Evolutionary conservation across 2,113 vertebrate genomes (phyloP), one percentile per base, ranked within the genome.

Genomic region (Dascyllus trimaculatus): DNA sequence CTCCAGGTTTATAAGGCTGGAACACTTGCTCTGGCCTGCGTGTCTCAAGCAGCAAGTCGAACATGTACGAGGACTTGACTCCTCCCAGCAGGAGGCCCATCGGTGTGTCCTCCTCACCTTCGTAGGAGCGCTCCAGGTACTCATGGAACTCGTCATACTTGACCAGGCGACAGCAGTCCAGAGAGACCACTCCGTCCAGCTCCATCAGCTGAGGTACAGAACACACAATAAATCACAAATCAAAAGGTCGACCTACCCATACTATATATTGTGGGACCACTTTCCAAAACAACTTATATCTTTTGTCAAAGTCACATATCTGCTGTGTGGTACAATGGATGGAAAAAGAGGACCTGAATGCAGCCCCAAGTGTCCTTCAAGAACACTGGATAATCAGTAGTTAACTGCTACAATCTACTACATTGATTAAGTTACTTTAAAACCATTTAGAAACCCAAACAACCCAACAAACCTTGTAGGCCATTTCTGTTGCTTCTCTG

Each of bases 61-160:
- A 99, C 98, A 99, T 99, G 64, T 99, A 99, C 0, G 98, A 99
- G 78, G 98, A 99, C 85, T 99, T 99, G 71, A 99, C 96, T 22
- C 98, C 98, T 67, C 98, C 97, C 3, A 99, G 95, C 15, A 99
- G 94, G 71, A 97, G 91, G 32, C 98, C 98, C 97, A 99, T 98
- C 0, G 96, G 96, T 1, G 96, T 98, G 75, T 98, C 97, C 89
- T 97, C 96, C 67, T 99, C 97, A 5, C 96, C 97, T 90, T 99
- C 98, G 0, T 99, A 99, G 0, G 98, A 99, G 57, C 96, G 94
- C 75, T 99, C 98, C 82, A 99, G 93, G 89, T 99, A 99, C 94
- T 99, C 98, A 1, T 99, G 98, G 84, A 99, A 99, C 92, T 99
- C 98, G 29, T 99, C 98, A 0, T 99, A 99, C 75, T 99, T 99